Evolutionary conservation across 2,888 invertebrate species (phyloP), one percentile per base, ranked within the genome.

Genomic region (Agonum fuliginosum): DNA sequence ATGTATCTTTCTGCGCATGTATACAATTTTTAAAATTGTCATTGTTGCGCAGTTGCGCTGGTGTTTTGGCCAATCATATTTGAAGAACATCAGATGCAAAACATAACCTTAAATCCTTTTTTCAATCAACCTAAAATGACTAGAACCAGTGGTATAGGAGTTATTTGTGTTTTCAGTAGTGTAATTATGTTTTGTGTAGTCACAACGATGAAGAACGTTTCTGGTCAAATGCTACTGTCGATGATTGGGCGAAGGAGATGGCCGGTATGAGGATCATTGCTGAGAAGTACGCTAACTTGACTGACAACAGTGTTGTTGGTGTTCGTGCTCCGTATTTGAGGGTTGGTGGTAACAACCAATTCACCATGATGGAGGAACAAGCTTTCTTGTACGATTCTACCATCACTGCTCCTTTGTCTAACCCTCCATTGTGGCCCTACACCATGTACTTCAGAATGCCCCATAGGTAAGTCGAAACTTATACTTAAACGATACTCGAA

Each of bases 361-460:
- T 97, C 88, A 95, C 96, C 83, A 97, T 98, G 97, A 97, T 98
- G 97, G 95, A 96, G 87, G 96, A 97, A 86, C 95, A 97, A 86
- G 95, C 95, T 8, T 97, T 97, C 91, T 88, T 96, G 58, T 98
- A 98, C 86, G 98, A 98, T 87, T 97, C 97, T 48, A 97, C 97
- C 69, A 97, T 98, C 85, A 96, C 97, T 0, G 96, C 97, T 0
- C 95, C 97, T 0, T 89, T 97, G 37, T 95, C 94, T 81, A 95
- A 96, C 85, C 96, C 96, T 17, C 97, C 97, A 71, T 92, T 97
- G 81, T 98, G 98, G 98, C 98, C 98, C 1, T 98, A 98, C 90
- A 98, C 98, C 78, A 95, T 98, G 93, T 97, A 98, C 90, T 97
- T 97, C 91, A 93, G 95, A 83, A 96, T 97, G 95, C 96, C 97